Evolutionary conservation across 2,113 vertebrate genomes (phyloP).

Genomic region (Pampusana beccarii): DNA sequence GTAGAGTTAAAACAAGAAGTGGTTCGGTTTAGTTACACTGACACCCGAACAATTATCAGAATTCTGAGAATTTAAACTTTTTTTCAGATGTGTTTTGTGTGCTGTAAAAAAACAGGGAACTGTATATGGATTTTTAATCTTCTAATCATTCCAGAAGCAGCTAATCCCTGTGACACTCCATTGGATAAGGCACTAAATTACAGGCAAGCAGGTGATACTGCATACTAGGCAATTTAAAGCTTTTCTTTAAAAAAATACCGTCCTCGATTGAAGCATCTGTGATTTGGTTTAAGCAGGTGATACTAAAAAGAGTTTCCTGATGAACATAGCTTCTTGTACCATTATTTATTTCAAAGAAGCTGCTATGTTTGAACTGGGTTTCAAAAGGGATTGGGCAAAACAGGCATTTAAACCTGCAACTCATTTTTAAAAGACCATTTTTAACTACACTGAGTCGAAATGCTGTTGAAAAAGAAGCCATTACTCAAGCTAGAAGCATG

Average conservation of each 20-base stretch:
- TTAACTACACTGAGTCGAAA: not conserved
- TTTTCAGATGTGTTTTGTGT: not conserved
- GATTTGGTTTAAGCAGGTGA: constrained; percentile 26
- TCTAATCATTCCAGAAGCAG: not conserved
- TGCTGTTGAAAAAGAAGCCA: not conserved
- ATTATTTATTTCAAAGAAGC: not conserved
- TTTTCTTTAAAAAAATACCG: not conserved
- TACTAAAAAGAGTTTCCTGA: not conserved
- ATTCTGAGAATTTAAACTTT: not conserved
- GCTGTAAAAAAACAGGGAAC: not conserved
- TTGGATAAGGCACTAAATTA: not conserved
- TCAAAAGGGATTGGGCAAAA: not conserved
- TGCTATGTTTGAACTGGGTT: not conserved
- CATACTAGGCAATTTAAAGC: not conserved
- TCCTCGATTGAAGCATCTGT: constrained; percentile 20
- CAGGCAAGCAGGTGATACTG: not conserved
- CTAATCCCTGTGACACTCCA: not conserved
- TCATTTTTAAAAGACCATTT: not conserved
- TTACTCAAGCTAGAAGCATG: not conserved
- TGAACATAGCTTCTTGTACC: not conserved
- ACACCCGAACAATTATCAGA: not conserved
- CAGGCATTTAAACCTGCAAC: not conserved
- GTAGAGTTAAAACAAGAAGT: too few species aligned
- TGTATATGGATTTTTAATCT: not conserved
- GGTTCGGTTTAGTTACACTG: too few species aligned